phyloP scores from a whole-genome alignment of 2,797 vertebrate genomes.

The Mus caroli region DNA sequence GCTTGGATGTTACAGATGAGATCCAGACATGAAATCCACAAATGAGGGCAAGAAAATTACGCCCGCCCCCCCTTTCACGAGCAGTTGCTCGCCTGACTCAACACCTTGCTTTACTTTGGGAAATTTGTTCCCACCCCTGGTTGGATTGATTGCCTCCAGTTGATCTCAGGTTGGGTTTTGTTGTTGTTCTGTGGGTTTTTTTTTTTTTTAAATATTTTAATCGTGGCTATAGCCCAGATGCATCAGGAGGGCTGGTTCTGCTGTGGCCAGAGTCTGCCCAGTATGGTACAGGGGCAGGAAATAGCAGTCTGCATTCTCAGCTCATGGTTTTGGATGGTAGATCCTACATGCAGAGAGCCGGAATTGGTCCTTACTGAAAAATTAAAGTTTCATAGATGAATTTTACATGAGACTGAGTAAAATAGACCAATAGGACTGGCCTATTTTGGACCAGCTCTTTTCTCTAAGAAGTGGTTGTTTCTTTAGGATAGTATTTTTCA shows the following conservation, averaged over 20 bases:
- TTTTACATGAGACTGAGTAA: not conserved
- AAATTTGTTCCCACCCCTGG: not conserved
- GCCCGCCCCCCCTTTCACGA: not conserved
- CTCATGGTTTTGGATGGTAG: slow-evolving; percentile 2
- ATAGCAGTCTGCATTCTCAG: slow-evolving; percentile 38
- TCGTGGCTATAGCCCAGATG: not conserved
- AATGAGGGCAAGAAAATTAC: not conserved
- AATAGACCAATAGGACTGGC: not conserved
- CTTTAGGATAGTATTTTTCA: not conserved
- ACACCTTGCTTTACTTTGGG: slow-evolving; percentile 29
- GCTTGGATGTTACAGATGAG: slow-evolving; percentile 51
- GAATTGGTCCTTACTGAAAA: slow-evolving; percentile 23
- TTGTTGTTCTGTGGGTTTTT: not conserved
- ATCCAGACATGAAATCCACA: slow-evolving; percentile 49
- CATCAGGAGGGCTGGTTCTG: not conserved
- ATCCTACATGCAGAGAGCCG: not conserved
- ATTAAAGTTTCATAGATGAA: not conserved
- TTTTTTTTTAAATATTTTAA: not conserved
- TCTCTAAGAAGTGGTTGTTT: not conserved
- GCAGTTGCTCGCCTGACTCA: not conserved
- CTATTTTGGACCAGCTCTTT: not conserved
- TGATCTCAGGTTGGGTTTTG: not conserved
- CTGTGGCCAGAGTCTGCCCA: not conserved
- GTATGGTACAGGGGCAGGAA: not conserved
- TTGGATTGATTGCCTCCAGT: not conserved